phyloP scores from a whole-genome alignment of 2,888 invertebrate species.

The Loripinus fragilis region DNA sequence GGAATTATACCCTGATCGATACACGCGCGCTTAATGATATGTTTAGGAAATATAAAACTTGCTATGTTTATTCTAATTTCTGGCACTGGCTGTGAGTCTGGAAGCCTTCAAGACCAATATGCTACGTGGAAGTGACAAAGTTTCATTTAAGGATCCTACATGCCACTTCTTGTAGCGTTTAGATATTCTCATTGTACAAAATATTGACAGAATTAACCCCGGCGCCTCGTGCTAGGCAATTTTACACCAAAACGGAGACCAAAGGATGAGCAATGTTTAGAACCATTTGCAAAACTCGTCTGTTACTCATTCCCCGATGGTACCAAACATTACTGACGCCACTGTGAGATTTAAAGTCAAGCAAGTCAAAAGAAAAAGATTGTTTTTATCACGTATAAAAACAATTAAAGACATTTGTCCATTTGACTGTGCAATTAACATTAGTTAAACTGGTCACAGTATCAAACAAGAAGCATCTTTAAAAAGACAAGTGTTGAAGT shows the following conservation, averaged over 20 bases:
- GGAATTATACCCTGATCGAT: constrained; percentile 2
- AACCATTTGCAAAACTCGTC: constrained; percentile 5
- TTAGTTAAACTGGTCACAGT: too few relatives aligned
- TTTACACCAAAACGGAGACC: constrained; percentile 52
- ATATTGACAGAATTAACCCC: constrained; percentile 43
- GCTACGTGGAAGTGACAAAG: constrained; percentile 52
- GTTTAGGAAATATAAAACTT: constrained; percentile 49
- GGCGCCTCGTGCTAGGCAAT: constrained; percentile 46
- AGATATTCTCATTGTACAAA: constrained; percentile 37
- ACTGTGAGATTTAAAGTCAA: background rate
- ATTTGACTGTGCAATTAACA: too few relatives aligned
- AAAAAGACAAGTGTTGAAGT: too few relatives aligned
- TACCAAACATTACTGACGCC: constrained; percentile 6
- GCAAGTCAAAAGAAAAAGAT: too few relatives aligned
- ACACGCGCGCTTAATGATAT: constrained; percentile 7
- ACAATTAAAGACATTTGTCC: too few relatives aligned
- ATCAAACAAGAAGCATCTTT: too few relatives aligned
- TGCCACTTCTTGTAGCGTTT: constrained; percentile 55
- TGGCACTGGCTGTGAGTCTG: constrained; percentile 45
- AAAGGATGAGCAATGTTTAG: constrained; percentile 23
- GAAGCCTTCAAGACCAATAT: constrained; percentile 48
- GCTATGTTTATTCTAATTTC: constrained; percentile 47
- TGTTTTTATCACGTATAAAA: constrained; percentile 1
- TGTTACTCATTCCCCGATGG: background rate
- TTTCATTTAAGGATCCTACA: constrained; percentile 38